Base-by-base conservation (phyloP, 2,888 invertebrate species). In the Euphydryas editha region DNA sequence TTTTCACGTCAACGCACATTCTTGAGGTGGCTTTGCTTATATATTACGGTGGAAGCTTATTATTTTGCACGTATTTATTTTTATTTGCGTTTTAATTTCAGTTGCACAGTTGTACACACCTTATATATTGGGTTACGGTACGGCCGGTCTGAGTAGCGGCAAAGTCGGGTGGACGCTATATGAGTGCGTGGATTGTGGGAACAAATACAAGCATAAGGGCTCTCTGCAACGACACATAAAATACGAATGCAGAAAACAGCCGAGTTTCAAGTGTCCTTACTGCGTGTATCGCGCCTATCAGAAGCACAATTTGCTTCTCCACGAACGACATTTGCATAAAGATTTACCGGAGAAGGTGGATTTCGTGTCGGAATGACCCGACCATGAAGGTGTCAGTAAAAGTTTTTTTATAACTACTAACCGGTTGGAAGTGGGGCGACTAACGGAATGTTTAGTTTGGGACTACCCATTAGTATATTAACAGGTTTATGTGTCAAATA, bases 141-240 rank as follows among this genome's bases (percentile, higher is more conserved):
- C 87, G 69, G 81, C 87, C 68, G 89, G 89, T 74, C 84, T 89
- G 85, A 84, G 88, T 84, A 81, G 88, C 85, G 84, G 85, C 78
- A 91, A 91, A 80, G 82, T 82, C 71, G 86, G 88, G 70, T 92
- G 92, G 92, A 91, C 92, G 62, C 84, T 92, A 75, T 94, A 94
- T 82, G 94, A 93, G 71, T 96, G 96, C 90, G 94, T 93, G 78
- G 94, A 93, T 78, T 97, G 97, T 86, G 96, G 96, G 74, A 97
- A 97, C 92, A 94, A 95, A 77, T 97, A 97, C 94, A 95, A 95
- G 89, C 95, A 95, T 87, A 96, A 96, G 81, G 95, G 96, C 75
- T 96, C 96, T 71, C 93, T 97, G 78, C 95, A 95, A 83, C 94
- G 96, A 66, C 96, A 97, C 85, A 93, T 95, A 78, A 95, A 95